These are phyloP conservation scores for Stenolophus ochropezus DNA, from an alignment of 2,888 invertebrate species.

Conservation along the genomic window DNA sequence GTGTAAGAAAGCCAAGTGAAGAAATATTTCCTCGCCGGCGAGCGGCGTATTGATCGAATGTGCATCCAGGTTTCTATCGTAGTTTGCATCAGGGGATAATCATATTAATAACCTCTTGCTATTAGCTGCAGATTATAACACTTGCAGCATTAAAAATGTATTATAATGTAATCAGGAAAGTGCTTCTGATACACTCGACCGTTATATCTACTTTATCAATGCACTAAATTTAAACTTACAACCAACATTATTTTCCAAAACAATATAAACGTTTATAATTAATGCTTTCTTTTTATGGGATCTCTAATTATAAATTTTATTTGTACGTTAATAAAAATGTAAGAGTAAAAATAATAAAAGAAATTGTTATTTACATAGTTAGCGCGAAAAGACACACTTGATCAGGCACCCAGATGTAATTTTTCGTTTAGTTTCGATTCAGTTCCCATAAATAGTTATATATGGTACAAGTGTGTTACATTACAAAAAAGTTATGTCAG, in stretches of 20 bases:
- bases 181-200: not conserved
- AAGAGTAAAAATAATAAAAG: too few species aligned
- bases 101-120: constrained; percentile 1
- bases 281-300: too few species aligned
- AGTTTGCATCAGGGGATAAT: constrained; percentile 1
- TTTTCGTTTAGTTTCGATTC: too few species aligned
- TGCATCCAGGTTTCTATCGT: constrained; percentile 39
- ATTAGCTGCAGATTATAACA: not conserved
- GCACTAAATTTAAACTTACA: not conserved
- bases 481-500: too few species aligned
- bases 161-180: not conserved
- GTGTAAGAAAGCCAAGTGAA: constrained; percentile 52
- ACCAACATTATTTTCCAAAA: not conserved
- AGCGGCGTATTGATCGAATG: constrained; percentile 29
- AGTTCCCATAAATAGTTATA: too few species aligned
- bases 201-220: not conserved
- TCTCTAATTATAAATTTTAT: too few species aligned
- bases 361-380: too few species aligned
- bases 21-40: constrained; percentile 43
- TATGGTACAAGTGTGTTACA: too few species aligned
- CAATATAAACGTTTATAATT: not conserved
- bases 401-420: too few species aligned
- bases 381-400: too few species aligned
- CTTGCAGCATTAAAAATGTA: not conserved
- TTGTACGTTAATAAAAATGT: too few species aligned